A percentile compares a stretch with the other conserved stretches of the same genome.
Evolutionary conservation across 2,888 invertebrate genomes (phyloP).

Genomic region (Ecliptopera silaceata): DNA sequence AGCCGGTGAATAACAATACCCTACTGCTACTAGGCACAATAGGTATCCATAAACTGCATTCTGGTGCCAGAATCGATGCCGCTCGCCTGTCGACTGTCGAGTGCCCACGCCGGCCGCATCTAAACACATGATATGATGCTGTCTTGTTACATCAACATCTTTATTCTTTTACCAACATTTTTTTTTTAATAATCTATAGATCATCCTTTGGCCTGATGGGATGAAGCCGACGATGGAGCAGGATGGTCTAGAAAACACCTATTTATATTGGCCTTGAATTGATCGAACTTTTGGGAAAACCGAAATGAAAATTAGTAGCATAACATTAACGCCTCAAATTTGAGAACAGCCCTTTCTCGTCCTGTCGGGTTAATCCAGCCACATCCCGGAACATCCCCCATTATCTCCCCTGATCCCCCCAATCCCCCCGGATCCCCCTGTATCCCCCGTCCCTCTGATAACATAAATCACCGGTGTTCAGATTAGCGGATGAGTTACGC

Average conservation of each 20-base stretch:
- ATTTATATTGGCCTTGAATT: too few relatives aligned
- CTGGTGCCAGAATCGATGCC: constrained; percentile 19
- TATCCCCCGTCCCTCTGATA: background rate
- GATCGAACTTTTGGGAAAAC: too few relatives aligned
- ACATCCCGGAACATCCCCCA: constrained; percentile 4
- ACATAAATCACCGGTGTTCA: constrained; percentile 20
- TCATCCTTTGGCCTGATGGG: too few relatives aligned
- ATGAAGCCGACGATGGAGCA: too few relatives aligned
- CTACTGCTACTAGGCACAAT: too few relatives aligned
- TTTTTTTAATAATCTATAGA: too few relatives aligned
- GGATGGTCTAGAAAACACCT: too few relatives aligned
- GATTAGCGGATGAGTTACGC: constrained; percentile 19
- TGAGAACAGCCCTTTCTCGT: background rate
- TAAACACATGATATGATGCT: too few relatives aligned
- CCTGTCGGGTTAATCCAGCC: constrained; percentile 7
- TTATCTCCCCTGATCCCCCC: background rate
- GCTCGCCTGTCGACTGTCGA: too few relatives aligned
- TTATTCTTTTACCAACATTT: too few relatives aligned
- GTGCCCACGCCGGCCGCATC: background rate
- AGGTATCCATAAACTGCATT: background rate
- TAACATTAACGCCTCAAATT: background rate
- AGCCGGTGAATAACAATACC: background rate
- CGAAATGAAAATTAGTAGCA: background rate
- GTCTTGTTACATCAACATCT: too few relatives aligned
- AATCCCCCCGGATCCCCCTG: background rate